Conservation (phyloP, 1,140 invertebrate genomes). For the Zophobas atratus region DNA sequence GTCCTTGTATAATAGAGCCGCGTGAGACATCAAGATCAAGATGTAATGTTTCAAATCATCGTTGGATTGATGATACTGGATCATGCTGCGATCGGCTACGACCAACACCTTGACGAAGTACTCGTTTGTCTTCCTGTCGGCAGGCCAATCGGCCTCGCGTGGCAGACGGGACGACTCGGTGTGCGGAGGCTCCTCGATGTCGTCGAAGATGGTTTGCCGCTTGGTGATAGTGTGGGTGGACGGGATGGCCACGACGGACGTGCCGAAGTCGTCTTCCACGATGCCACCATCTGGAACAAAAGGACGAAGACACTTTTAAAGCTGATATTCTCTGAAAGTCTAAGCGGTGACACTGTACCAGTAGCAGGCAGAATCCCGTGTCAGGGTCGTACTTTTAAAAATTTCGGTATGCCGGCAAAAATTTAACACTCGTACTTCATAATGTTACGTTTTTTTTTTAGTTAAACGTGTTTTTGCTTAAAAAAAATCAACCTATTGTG, state of each 20-base stretch:
- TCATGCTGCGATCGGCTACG: conserved; percentile 86
- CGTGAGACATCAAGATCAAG: conserved; percentile 86
- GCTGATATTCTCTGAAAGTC: too few species aligned
- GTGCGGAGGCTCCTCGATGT: conserved; percentile 1
- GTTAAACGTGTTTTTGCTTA: too few species aligned
- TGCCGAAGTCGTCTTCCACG: conserved; percentile 58
- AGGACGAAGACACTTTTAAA: not conserved
- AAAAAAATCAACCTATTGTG: too few species aligned
- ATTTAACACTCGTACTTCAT: too few species aligned
- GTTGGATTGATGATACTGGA: conserved; percentile 76
- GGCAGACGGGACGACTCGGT: conserved; percentile 45
- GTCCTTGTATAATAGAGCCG: conserved; percentile 84
- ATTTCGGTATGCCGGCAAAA: too few species aligned
- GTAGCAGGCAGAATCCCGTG: too few species aligned
- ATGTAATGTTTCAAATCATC: conserved; percentile 78
- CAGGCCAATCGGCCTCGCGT: conserved; percentile 53
- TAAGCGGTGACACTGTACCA: too few species aligned
- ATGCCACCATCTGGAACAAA: conserved; percentile 52
- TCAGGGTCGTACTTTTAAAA: too few species aligned
- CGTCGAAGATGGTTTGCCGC: conserved; percentile 45
- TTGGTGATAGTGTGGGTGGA: conserved; percentile 51
- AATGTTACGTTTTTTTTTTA: too few species aligned
- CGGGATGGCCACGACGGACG: conserved; percentile 12
- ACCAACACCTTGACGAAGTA: conserved; percentile 87
- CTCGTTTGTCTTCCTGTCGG: conserved; percentile 67